Evolutionary conservation across 2,797 vertebrate species (phyloP).

Genomic region (Rhyacichthys aspro): DNA sequence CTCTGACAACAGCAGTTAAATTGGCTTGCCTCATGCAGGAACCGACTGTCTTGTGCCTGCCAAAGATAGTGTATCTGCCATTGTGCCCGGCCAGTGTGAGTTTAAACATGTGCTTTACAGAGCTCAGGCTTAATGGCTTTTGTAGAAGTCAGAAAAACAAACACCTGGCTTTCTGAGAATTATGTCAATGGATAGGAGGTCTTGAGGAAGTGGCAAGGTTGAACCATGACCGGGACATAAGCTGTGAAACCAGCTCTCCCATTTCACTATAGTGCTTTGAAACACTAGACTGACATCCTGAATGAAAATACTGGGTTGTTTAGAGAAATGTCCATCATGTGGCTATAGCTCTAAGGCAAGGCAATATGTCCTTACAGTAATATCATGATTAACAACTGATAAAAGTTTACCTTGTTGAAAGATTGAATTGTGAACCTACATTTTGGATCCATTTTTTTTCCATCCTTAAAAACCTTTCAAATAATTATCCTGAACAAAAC

Average conservation of each 20-base stretch:
- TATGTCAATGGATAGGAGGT: conserved; percentile 19
- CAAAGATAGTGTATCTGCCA: conserved; percentile 47
- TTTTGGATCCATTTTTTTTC: too few species aligned
- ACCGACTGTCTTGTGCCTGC: conserved; percentile 45
- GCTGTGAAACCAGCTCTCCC: conserved; percentile 13
- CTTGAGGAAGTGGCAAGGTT: conserved; percentile 29
- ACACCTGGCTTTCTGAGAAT: conserved; percentile 23
- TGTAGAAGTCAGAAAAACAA: conserved; percentile 18
- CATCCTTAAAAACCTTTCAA: too few species aligned
- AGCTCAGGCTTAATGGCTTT: conserved; percentile 15
- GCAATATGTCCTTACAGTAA: too few species aligned
- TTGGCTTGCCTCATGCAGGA: conserved; percentile 53
- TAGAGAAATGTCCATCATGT: conserved; percentile 7
- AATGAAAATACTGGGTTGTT: conserved; percentile 28
- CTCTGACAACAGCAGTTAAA: conserved; percentile 30
- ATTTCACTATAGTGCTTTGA: conserved; percentile 32
- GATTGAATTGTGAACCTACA: too few species aligned
- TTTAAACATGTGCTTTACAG: neutral
- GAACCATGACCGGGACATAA: conserved; percentile 19
- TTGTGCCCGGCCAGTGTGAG: conserved; percentile 14
- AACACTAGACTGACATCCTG: conserved; percentile 49
- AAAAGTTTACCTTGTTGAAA: too few species aligned
- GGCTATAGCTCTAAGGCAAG: conserved; percentile 13
- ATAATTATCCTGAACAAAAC: too few species aligned
- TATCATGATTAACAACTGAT: too few species aligned